These are phyloP conservation scores for Paedocypris sp. DNA, from an alignment of 2,113 vertebrate genomes.

Conservation along the genomic window DNA sequence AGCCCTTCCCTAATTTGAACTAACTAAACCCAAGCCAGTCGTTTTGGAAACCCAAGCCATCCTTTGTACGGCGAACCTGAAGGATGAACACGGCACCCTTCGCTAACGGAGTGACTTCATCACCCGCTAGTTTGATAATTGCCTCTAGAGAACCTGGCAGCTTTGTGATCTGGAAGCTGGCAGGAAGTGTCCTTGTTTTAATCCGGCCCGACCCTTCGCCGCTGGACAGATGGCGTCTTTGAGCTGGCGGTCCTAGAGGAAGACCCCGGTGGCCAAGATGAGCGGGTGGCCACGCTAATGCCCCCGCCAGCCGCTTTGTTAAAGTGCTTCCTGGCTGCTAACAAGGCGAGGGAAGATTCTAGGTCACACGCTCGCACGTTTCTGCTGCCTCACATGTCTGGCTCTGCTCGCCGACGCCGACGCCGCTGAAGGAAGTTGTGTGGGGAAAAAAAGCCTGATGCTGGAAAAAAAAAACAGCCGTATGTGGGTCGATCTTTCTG, in stretches of 20 bases:
- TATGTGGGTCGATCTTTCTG: too few relatives aligned
- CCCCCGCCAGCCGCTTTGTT: slow-evolving; percentile 44
- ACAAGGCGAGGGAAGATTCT: slow-evolving; percentile 2
- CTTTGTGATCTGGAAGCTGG: too few relatives aligned
- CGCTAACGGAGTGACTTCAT: slow-evolving; percentile 4
- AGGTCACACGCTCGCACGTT: slow-evolving; percentile 31
- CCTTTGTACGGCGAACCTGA: not conserved
- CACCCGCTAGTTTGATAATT: slow-evolving; percentile 10
- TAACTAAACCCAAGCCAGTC: too few relatives aligned
- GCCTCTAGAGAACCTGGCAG: not conserved
- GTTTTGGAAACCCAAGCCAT: too few relatives aligned
- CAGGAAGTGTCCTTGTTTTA: too few relatives aligned
- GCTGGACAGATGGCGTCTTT: slow-evolving; percentile 37
- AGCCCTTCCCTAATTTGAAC: not conserved
- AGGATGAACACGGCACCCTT: not conserved
- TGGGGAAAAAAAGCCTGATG: too few relatives aligned
- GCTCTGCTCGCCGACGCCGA: too few relatives aligned
- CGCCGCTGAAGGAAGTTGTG: too few relatives aligned
- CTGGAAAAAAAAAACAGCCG: too few relatives aligned
- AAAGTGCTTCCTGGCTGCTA: slow-evolving; percentile 27
- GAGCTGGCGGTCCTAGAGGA: slow-evolving; percentile 30
- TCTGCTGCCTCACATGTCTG: slow-evolving; percentile 50
- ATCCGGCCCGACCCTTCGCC: too few relatives aligned
- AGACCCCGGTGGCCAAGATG: slow-evolving; percentile 19
- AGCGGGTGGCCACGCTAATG: slow-evolving; percentile 33